These are phyloP conservation scores for Magallana angulata DNA, from an alignment of 1,140 invertebrate species.

Conservation along the genomic window DNA sequence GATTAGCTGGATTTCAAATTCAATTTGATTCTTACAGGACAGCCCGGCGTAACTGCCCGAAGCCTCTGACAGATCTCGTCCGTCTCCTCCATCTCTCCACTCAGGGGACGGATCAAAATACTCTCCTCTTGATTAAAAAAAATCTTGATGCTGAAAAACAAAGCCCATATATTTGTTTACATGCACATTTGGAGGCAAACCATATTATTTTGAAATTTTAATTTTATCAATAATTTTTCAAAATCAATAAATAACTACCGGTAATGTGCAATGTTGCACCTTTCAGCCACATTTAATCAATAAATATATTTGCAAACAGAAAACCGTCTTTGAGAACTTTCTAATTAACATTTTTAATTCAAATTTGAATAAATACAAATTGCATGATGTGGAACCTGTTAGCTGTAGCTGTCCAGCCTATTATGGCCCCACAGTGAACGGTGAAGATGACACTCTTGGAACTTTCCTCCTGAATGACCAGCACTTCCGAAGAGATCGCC, in stretches of 20 bases:
- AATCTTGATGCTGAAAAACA: conserved; percentile 79
- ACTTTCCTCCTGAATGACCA: conserved; percentile 91
- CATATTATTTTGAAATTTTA: no score
- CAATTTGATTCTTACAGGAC: conserved; percentile 79
- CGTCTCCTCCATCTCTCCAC: conserved; percentile 86
- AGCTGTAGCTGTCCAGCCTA: conserved; percentile 88
- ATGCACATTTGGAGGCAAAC: neutral
- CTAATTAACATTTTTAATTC: neutral
- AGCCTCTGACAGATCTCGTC: conserved; percentile 88
- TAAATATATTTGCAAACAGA: no score
- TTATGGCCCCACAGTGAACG: conserved; percentile 89
- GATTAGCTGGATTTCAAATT: no score
- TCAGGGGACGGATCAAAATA: conserved; percentile 82
- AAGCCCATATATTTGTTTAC: conserved; percentile 12
- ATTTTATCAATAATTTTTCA: no score
- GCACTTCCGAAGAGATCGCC: conserved; percentile 91
- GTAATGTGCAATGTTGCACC: no score
- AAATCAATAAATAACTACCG: no score
- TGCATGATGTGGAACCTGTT: conserved; percentile 80
- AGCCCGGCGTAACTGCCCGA: conserved; percentile 86
- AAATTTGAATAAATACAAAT: neutral
- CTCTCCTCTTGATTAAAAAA: conserved; percentile 89
- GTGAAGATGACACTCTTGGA: conserved; percentile 92
- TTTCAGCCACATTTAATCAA: no score
- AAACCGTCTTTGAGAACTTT: no score